phyloP scores from a whole-genome alignment of 1,140 invertebrate genomes.

The Camponotus floridanus region DNA sequence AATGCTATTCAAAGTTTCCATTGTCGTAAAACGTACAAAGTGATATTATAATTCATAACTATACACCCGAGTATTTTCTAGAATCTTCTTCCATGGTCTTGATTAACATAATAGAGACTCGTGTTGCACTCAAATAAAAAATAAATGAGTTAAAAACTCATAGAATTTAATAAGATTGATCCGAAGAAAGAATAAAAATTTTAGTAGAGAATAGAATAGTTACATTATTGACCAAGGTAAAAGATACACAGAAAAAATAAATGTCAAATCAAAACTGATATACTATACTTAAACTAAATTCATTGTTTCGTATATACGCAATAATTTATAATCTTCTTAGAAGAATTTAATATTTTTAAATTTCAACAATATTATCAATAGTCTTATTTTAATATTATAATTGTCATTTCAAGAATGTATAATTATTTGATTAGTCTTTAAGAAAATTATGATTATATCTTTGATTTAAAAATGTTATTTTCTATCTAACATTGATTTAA shows the following conservation, averaged over 20 bases:
- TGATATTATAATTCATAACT: slow-evolving; percentile 27
- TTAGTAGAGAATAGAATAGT: slow-evolving; percentile 44
- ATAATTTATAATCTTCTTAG: too few species aligned
- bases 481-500: too few species aligned
- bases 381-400: too few species aligned
- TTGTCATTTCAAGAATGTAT: too few species aligned
- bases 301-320: too few species aligned
- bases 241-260: not conserved
- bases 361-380: too few species aligned
- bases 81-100: slow-evolving; percentile 44
- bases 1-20: slow-evolving; percentile 10
- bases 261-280: too few species aligned
- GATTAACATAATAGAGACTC: slow-evolving; percentile 43
- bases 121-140: slow-evolving; percentile 29
- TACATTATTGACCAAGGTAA: slow-evolving; percentile 13
- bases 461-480: too few species aligned
- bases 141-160: not conserved
- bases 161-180: slow-evolving; percentile 60
- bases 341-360: too few species aligned
- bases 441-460: too few species aligned
- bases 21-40: not conserved
- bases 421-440: too few species aligned
- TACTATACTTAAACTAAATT: too few species aligned
- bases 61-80: slow-evolving; percentile 19
- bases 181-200: slow-evolving; percentile 25